Percentiles rank a stretch among this genome's conserved stretches.
phyloP scores from a whole-genome alignment of 2,888 invertebrate species.

The Mythimna ferrago region DNA sequence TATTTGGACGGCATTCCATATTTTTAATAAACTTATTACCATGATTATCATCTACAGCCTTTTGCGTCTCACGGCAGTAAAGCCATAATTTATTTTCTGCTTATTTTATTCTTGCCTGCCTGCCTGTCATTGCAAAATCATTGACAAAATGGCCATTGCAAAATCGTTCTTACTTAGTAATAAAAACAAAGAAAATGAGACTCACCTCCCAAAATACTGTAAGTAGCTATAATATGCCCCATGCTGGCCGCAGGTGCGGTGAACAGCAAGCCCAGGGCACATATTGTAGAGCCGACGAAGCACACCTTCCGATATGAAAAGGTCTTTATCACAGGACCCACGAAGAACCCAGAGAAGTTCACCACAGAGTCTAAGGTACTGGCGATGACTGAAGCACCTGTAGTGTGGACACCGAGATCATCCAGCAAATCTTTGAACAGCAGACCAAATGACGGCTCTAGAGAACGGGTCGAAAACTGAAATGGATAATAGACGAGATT shows the following conservation, averaged over 20 bases:
- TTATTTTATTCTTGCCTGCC: not conserved
- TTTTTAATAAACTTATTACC: not conserved
- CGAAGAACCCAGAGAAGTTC: constrained; percentile 95
- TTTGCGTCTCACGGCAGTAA: not conserved
- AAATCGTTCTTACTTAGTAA: not conserved
- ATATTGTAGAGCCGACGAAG: constrained; percentile 92
- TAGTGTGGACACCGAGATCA: constrained; percentile 93
- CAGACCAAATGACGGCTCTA: constrained; percentile 95
- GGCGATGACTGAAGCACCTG: constrained; percentile 94
- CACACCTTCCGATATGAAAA: constrained; percentile 94
- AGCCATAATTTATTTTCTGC: not conserved
- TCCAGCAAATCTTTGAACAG: constrained; percentile 94
- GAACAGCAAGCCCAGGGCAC: constrained; percentile 92
- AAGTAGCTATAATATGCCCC: constrained; percentile 93
- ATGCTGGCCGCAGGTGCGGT: constrained; percentile 93
- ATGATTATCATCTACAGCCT: not conserved
- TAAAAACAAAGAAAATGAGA: constrained; percentile 34
- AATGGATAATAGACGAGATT: constrained; percentile 68
- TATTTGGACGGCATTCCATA: constrained; percentile 3
- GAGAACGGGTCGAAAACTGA: constrained; percentile 94
- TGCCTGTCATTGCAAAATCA: too few relatives aligned
- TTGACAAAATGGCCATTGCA: too few relatives aligned
- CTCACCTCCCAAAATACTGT: constrained; percentile 94
- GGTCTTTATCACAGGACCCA: constrained; percentile 94
- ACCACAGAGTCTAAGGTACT: constrained; percentile 94